These are phyloP conservation scores for Trematocara macrostoma DNA, from an alignment of 2,113 vertebrate species.

Conservation along the genomic window DNA sequence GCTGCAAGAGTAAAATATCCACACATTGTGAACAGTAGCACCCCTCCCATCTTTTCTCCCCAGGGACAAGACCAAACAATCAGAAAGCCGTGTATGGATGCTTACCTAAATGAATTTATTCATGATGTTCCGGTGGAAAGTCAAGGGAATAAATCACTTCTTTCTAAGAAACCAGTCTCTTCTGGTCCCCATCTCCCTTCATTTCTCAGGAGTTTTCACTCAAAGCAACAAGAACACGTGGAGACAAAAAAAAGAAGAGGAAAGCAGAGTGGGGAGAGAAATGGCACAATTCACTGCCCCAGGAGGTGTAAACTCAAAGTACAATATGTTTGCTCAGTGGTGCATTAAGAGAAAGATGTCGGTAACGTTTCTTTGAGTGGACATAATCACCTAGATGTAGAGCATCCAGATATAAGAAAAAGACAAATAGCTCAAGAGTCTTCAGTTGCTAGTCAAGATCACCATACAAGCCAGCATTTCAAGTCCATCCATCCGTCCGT, in stretches of 20 bases:
- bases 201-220: conserved; percentile 29
- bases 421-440: background rate
- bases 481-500: background rate
- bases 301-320: background rate
- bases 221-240: background rate
- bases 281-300: background rate
- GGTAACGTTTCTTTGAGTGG: background rate
- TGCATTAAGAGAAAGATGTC: background rate
- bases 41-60: background rate
- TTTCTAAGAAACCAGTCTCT: conserved; percentile 10
- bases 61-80: conserved; percentile 23
- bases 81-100: conserved; percentile 2
- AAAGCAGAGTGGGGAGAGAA: background rate
- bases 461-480: background rate
- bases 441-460: background rate
- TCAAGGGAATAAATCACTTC: conserved; percentile 51
- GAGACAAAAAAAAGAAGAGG: background rate
- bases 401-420: background rate
- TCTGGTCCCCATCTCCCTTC: conserved; percentile 1
- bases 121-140: conserved; percentile 45
- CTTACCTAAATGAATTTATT: conserved; percentile 57
- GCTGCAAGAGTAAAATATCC: background rate
- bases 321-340: background rate
- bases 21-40: background rate
- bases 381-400: background rate